phyloP scores from a whole-genome alignment of 2,113 vertebrate genomes.

The Platichthys flesus region DNA sequence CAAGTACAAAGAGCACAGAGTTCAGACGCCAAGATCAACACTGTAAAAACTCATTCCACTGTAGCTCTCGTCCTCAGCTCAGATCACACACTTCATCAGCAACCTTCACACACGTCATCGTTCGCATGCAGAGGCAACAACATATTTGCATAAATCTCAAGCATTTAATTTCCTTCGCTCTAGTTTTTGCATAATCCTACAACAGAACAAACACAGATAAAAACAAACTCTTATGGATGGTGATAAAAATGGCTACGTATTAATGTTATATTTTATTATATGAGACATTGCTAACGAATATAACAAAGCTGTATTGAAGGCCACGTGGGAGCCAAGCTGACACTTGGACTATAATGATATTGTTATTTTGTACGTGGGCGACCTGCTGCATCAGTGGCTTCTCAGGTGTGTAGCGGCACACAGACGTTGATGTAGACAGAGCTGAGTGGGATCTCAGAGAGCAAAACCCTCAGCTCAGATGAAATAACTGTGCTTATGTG shows the following conservation, averaged over 20 bases:
- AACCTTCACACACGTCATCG: background rate
- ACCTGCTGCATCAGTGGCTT: background rate
- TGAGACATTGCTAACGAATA: background rate
- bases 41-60: background rate
- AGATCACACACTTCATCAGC: background rate
- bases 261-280: background rate
- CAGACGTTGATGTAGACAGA: constrained; percentile 18
- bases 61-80: background rate
- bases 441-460: constrained; percentile 21
- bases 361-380: too few species aligned
- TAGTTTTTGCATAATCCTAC: background rate
- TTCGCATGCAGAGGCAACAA: background rate
- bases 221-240: too few species aligned
- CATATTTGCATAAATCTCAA: too few species aligned
- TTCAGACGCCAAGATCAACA: background rate
- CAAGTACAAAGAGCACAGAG: background rate
- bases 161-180: background rate
- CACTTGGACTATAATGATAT: too few species aligned
- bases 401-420: constrained; percentile 36
- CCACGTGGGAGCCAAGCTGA: background rate
- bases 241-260: too few species aligned
- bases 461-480: constrained; percentile 27
- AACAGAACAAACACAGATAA: too few species aligned
- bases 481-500: constrained; percentile 56
- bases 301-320: background rate